Percentiles rank a stretch among this genome's conserved stretches.
Conservation (phyloP, 1,140 invertebrate species). For the Drosophila athabasca region DNA sequence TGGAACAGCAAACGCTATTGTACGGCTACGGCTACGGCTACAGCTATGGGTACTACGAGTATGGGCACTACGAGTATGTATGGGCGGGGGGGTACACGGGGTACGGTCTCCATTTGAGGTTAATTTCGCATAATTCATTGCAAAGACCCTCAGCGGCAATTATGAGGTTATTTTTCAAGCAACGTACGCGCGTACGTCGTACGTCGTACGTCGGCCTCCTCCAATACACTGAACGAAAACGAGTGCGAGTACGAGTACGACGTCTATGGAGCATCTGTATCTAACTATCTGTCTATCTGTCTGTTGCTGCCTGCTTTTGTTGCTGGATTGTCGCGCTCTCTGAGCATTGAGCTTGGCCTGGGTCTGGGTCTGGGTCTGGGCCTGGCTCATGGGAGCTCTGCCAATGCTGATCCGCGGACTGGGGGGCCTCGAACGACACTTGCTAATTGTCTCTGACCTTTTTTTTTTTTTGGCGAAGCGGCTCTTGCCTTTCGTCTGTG, state of each 20-base stretch:
- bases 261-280: background rate
- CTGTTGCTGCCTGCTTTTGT: conserved; percentile 35
- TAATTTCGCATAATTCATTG: conserved; percentile 82
- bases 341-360: conserved; percentile 66
- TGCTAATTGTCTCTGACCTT: conserved; percentile 80
- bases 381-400: conserved; percentile 52
- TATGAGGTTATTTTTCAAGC: conserved; percentile 71
- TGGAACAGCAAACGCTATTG: conserved; percentile 57
- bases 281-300: conserved; percentile 42
- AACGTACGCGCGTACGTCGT: conserved; percentile 19
- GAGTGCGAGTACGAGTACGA: background rate
- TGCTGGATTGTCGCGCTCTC: conserved; percentile 54
- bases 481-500: conserved; percentile 50
- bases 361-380: conserved; percentile 6
- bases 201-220: background rate
- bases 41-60: background rate
- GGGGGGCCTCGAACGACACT: conserved; percentile 61
- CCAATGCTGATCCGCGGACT: conserved; percentile 27
- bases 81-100: too few relatives aligned
- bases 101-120: conserved; percentile 56
- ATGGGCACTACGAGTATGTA: background rate
- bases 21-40: conserved; percentile 14
- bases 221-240: background rate
- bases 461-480: conserved; percentile 46
- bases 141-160: conserved; percentile 80